phyloP scores from a whole-genome alignment of 2,888 invertebrate species.

The Oeneis ivallda region DNA sequence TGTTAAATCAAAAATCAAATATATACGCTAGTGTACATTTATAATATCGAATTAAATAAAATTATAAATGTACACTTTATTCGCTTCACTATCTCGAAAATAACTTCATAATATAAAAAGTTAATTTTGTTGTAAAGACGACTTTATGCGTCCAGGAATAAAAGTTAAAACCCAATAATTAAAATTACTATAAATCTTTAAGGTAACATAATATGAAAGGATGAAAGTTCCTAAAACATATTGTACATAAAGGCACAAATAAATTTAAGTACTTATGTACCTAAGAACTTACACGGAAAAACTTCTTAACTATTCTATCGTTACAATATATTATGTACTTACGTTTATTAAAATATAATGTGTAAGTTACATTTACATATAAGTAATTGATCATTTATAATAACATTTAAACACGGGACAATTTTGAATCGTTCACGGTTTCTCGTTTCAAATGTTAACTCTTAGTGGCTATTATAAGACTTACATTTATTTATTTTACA shows the following conservation, averaged over 20 bases:
- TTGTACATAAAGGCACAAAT: slow-evolving; percentile 65
- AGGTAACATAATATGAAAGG: slow-evolving; percentile 36
- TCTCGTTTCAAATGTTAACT: slow-evolving; percentile 29
- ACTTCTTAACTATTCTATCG: slow-evolving; percentile 33
- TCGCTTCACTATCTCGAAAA: too few relatives aligned
- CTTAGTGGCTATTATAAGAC: slow-evolving; percentile 22
- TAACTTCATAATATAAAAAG: background rate
- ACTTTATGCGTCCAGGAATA: slow-evolving; percentile 13
- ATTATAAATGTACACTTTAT: too few relatives aligned
- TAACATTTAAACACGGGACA: slow-evolving; percentile 27
- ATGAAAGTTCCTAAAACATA: slow-evolving; percentile 27
- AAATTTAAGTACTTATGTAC: slow-evolving; percentile 58
- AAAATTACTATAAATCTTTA: slow-evolving; percentile 16
- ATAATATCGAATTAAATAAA: too few relatives aligned
- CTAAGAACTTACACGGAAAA: slow-evolving; percentile 42
- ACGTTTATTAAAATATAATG: slow-evolving; percentile 35
- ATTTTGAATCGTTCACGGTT: slow-evolving; percentile 40
- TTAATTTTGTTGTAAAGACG: background rate
- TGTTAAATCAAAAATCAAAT: background rate
- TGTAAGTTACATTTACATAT: slow-evolving; percentile 37
- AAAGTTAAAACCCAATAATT: background rate
- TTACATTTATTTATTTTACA: slow-evolving; percentile 35
- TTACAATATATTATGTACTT: too few relatives aligned
- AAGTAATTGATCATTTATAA: slow-evolving; percentile 36
- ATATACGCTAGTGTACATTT: background rate